Evolutionary conservation across 1,140 invertebrate genomes (phyloP).

Genomic region (Bombyx mori): DNA sequence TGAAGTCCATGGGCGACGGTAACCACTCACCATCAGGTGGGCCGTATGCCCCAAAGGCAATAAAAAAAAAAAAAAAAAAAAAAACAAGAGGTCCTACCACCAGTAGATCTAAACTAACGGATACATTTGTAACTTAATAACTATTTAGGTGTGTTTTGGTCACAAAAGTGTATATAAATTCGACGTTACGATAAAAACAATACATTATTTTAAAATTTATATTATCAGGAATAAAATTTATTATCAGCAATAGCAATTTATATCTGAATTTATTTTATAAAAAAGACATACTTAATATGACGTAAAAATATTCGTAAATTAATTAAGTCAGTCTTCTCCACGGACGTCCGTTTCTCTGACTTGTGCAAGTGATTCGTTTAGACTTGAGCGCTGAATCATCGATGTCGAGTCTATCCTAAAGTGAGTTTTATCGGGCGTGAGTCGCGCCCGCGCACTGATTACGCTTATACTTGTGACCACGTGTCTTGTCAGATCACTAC

Average conservation of each 20-base stretch:
- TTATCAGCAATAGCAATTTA: background rate
- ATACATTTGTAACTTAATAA: too few relatives aligned
- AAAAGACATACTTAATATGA: background rate
- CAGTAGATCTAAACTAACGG: too few relatives aligned
- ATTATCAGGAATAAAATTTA: background rate
- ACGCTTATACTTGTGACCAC: conserved; percentile 16
- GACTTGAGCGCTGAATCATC: conserved; percentile 54
- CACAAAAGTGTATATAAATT: too few relatives aligned
- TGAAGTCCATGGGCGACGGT: too few relatives aligned
- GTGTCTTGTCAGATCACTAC: conserved; percentile 13
- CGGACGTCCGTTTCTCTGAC: conserved; percentile 42
- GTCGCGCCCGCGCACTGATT: conserved; percentile 21
- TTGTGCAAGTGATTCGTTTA: conserved; percentile 59
- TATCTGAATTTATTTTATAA: background rate
- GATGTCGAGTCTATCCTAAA: conserved; percentile 61
- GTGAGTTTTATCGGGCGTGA: conserved; percentile 57
- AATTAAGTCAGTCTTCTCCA: conserved; percentile 17
- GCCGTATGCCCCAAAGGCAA: too few relatives aligned
- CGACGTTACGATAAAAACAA: background rate
- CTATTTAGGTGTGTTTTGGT: background rate
- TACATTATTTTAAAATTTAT: background rate
- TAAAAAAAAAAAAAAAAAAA: too few relatives aligned
- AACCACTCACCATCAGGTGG: too few relatives aligned
- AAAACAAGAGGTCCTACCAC: too few relatives aligned
- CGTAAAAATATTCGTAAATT: background rate